Evolutionary conservation across 1,140 invertebrate species (phyloP).

Genomic region (Eufriesea mexicana): DNA sequence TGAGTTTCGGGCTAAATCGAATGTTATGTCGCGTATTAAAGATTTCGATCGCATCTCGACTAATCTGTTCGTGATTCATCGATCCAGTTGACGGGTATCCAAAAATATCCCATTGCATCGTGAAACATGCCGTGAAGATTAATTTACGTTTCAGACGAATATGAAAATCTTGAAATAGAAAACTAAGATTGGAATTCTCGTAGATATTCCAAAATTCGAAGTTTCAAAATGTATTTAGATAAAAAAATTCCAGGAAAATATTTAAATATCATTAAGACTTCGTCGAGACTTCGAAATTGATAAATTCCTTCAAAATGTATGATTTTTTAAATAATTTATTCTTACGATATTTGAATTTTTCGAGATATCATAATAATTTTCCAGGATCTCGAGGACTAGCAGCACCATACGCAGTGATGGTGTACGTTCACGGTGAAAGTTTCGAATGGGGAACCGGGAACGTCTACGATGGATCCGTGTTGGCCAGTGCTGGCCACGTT

Average conservation of each 20-base stretch:
- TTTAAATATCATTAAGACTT: too few relatives aligned
- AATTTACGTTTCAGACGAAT: too few relatives aligned
- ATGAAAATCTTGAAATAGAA: too few relatives aligned
- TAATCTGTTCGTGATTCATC: background rate
- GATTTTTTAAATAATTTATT: too few relatives aligned
- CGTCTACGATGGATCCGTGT: conserved; percentile 93
- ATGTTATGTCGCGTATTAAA: background rate
- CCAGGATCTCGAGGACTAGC: conserved; percentile 89
- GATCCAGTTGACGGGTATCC: background rate
- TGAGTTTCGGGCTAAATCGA: background rate
- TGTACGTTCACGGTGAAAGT: conserved; percentile 92
- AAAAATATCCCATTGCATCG: too few relatives aligned
- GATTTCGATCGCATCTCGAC: background rate
- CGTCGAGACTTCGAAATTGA: too few relatives aligned
- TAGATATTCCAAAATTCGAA: too few relatives aligned
- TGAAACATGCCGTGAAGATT: too few relatives aligned
- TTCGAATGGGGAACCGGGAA: conserved; percentile 94
- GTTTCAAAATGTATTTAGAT: too few relatives aligned
- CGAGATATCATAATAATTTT: background rate
- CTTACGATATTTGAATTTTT: background rate
- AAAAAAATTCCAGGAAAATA: too few relatives aligned
- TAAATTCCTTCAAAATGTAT: too few relatives aligned
- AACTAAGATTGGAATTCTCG: too few relatives aligned
- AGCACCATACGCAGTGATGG: conserved; percentile 90
- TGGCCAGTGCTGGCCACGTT: conserved; percentile 93